phyloP scores from a whole-genome alignment of 2,797 vertebrate genomes.

The Anabas testudineus region DNA sequence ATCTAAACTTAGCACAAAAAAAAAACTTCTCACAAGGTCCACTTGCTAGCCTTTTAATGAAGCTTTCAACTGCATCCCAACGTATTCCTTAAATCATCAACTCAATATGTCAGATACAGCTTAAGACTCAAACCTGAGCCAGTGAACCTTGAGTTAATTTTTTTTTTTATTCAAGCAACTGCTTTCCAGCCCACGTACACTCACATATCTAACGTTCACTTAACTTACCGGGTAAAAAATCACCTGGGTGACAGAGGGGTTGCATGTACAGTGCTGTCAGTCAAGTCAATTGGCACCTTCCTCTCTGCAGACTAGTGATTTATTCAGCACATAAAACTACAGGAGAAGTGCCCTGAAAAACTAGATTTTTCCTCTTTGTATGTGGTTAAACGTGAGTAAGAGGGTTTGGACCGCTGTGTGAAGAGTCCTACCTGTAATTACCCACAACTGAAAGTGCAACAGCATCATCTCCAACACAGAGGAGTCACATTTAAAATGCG shows the following conservation, averaged over 20 bases:
- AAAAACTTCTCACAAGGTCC: slow-evolving; percentile 43
- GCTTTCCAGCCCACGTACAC: neutral
- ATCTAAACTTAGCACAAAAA: slow-evolving; percentile 25
- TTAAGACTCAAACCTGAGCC: neutral
- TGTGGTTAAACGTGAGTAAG: neutral
- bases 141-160: slow-evolving; percentile 12
- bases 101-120: neutral
- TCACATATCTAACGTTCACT: neutral
- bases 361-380: neutral
- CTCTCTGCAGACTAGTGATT: slow-evolving; percentile 41
- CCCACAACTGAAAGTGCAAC: slow-evolving; percentile 15
- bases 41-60: neutral
- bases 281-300: slow-evolving; percentile 27
- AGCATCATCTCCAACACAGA: slow-evolving; percentile 10
- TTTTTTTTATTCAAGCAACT: slow-evolving; percentile 3
- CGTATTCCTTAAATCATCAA: neutral
- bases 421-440: slow-evolving; percentile 1
- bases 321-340: slow-evolving; percentile 36
- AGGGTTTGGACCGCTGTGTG: neutral
- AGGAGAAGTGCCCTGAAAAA: neutral
- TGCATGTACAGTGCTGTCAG: slow-evolving; percentile 39
- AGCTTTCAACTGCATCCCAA: neutral
- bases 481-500: slow-evolving; percentile 4
- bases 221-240: slow-evolving; percentile 51
- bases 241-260: slow-evolving; percentile 30